Conservation (phyloP, 1,140 invertebrate species). For the Drosophila teissieri region DNA sequence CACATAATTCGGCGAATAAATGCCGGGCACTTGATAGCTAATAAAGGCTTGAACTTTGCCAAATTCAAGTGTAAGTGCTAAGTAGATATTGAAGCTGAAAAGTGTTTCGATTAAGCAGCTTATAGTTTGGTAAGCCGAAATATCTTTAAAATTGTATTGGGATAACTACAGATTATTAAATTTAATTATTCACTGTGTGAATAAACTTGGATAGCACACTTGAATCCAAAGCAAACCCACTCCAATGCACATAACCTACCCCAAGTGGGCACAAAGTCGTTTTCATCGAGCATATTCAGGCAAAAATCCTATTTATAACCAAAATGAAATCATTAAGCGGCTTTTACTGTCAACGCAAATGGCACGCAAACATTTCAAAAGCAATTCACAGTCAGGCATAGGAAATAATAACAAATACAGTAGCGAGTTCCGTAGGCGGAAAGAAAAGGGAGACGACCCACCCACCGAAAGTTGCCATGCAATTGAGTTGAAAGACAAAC, state of each 20-base stretch:
- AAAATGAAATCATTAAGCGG: conserved; percentile 77
- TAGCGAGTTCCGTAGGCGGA: conserved; percentile 39
- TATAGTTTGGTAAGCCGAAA: too few species aligned
- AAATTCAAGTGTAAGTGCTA: neutral
- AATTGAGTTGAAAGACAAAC: conserved; percentile 78
- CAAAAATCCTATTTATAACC: conserved; percentile 58
- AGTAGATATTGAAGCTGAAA: neutral
- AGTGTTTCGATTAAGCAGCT: neutral
- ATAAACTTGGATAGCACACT: too few species aligned
- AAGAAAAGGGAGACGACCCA: conserved; percentile 27
- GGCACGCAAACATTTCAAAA: conserved; percentile 75
- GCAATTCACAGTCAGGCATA: conserved; percentile 62
- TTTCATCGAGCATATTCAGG: neutral
- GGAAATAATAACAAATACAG: conserved; percentile 67
- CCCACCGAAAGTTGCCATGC: conserved; percentile 58
- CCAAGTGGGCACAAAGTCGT: conserved; percentile 1
- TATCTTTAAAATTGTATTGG: too few species aligned
- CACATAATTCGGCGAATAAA: conserved; percentile 30
- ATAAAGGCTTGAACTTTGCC: conserved; percentile 5
- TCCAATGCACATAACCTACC: conserved; percentile 15
- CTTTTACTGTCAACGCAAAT: conserved; percentile 74
- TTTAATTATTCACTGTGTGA: too few species aligned
- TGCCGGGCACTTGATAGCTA: conserved; percentile 16
- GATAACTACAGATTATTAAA: too few species aligned
- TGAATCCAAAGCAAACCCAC: too few species aligned